Percentiles rank a stretch among this genome's conserved stretches.
Evolutionary conservation across 2,113 vertebrate genomes (phyloP).

Genomic region (Gyps fulvus): DNA sequence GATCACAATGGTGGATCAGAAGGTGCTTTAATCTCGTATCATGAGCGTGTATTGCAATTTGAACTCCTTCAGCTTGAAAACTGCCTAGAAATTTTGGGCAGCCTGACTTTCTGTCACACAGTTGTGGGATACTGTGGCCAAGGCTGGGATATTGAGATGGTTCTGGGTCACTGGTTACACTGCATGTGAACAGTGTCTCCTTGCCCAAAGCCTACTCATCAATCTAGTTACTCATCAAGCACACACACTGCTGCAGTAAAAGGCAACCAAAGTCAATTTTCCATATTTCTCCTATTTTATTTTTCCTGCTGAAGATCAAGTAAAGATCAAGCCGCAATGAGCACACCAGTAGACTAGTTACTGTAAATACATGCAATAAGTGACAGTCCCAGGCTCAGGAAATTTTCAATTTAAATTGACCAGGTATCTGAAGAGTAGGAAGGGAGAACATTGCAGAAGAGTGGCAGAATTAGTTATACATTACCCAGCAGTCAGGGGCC

Average conservation of each 20-base stretch:
- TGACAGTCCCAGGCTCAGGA: neutral
- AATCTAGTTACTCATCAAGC: neutral
- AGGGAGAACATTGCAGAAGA: neutral
- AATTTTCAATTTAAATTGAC: neutral
- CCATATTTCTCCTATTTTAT: neutral
- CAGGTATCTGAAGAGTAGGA: neutral
- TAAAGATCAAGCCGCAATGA: neutral
- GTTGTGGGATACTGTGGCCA: neutral
- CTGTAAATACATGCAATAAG: neutral
- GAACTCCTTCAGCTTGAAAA: neutral
- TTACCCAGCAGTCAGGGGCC: neutral
- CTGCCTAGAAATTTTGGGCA: neutral
- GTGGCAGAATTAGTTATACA: neutral
- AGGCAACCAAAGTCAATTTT: neutral
- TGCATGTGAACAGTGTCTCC: neutral
- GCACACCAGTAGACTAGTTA: neutral
- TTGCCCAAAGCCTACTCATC: neutral
- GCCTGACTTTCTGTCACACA: neutral
- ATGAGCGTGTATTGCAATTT: neutral
- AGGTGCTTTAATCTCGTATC: neutral
- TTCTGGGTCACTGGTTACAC: neutral
- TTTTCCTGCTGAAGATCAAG: neutral
- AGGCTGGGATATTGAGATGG: neutral
- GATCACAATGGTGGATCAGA: neutral
- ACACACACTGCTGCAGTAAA: neutral